phyloP scores from a whole-genome alignment of 1,140 invertebrate species.

The Leptopilina boulardi region DNA sequence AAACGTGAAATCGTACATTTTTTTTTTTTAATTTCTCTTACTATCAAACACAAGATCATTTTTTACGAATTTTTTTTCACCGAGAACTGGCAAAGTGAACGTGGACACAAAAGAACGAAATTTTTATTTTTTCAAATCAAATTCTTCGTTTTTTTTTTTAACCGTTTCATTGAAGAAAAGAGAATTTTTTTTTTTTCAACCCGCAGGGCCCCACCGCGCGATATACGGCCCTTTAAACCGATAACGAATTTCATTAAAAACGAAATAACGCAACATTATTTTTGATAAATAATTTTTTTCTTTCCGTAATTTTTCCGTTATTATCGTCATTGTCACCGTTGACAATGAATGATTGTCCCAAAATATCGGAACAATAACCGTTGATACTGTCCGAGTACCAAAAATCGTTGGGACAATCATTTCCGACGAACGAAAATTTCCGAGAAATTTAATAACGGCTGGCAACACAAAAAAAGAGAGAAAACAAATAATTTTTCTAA shows the following conservation, averaged over 20 bases:
- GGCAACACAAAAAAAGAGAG: too few relatives aligned
- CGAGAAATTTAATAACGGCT: too few relatives aligned
- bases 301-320: too few relatives aligned
- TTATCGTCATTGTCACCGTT: too few relatives aligned
- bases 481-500: too few relatives aligned
- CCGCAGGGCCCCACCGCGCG: conserved; percentile 28
- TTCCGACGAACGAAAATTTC: too few relatives aligned
- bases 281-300: too few relatives aligned
- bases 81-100: conserved; percentile 20
- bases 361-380: not conserved
- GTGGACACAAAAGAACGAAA: conserved; percentile 6
- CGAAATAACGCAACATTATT: not conserved
- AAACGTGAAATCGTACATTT: conserved; percentile 49
- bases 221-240: not conserved
- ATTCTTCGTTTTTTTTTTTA: not conserved
- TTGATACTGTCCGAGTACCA: not conserved
- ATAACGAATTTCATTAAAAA: not conserved
- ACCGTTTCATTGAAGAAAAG: not conserved
- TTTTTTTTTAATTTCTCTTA: conserved; percentile 34
- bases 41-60: conserved; percentile 44
- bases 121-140: not conserved
- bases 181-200: not conserved
- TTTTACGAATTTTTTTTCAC: conserved; percentile 33
- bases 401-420: too few relatives aligned
- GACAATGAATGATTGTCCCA: not conserved